phyloP scores from a whole-genome alignment of 2,113 vertebrate genomes.

The Callopanchax toddi region DNA sequence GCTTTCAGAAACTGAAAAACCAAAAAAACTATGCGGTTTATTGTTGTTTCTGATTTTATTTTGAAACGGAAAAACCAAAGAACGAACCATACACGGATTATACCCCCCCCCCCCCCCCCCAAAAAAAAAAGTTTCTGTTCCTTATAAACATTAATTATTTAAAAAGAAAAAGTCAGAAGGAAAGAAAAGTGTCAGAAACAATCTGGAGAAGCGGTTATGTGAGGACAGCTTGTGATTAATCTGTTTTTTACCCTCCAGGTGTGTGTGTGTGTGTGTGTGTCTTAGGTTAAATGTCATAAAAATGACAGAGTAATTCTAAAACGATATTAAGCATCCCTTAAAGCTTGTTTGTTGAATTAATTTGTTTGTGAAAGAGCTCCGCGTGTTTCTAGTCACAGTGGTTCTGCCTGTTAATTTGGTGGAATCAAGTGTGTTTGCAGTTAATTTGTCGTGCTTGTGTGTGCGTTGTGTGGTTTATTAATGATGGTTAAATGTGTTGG shows the following conservation, averaged over 20 bases:
- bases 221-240: conserved; percentile 4
- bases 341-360: conserved; percentile 53
- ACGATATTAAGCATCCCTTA: conserved; percentile 41
- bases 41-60: too few relatives aligned
- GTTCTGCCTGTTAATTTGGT: conserved; percentile 44
- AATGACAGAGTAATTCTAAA: conserved; percentile 36
- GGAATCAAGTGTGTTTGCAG: conserved; percentile 51
- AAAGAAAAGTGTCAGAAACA: background rate
- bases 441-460: conserved; percentile 21
- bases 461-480: conserved; percentile 31
- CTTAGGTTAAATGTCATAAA: conserved; percentile 11
- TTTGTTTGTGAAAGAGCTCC: conserved; percentile 43
- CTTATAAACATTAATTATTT: background rate
- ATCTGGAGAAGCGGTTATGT: background rate
- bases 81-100: too few relatives aligned
- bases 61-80: too few relatives aligned
- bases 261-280: conserved; percentile 8
- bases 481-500: conserved; percentile 41
- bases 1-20: too few relatives aligned
- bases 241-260: background rate
- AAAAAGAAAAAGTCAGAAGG: background rate
- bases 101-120: too few relatives aligned
- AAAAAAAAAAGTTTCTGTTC: background rate
- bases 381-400: conserved; percentile 33
- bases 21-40: too few relatives aligned